phyloP scores from a whole-genome alignment of 1,140 invertebrate species.

The Hycleus cichorii region DNA sequence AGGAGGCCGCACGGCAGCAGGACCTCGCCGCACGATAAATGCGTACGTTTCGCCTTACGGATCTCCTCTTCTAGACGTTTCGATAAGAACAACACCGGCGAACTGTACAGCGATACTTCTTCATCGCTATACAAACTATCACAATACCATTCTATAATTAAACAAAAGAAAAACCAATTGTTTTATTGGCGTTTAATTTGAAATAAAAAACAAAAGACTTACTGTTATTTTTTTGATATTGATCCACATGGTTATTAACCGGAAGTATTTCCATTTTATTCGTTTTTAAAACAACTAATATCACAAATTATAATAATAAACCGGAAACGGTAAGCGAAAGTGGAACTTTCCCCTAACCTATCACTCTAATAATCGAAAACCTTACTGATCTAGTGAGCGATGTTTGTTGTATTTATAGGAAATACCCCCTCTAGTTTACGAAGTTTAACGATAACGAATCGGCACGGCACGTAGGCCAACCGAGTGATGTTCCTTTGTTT shows the following conservation, averaged over 20 bases:
- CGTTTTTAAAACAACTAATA: slow-evolving; percentile 20
- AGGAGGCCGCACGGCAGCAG: slow-evolving; percentile 70
- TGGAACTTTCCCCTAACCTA: not conserved
- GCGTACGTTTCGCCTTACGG: slow-evolving; percentile 66
- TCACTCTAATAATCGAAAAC: too few relatives aligned
- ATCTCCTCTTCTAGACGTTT: slow-evolving; percentile 67
- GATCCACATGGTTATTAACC: slow-evolving; percentile 18
- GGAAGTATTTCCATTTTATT: slow-evolving; percentile 31
- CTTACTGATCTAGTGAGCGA: too few relatives aligned
- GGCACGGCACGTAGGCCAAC: slow-evolving; percentile 1
- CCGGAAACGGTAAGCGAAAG: not conserved
- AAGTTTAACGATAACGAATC: not conserved
- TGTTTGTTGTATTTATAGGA: not conserved
- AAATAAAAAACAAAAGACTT: slow-evolving; percentile 8
- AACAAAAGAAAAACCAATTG: not conserved
- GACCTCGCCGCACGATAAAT: slow-evolving; percentile 71
- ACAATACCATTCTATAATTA: slow-evolving; percentile 32
- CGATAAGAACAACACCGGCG: slow-evolving; percentile 49
- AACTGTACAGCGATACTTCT: slow-evolving; percentile 25
- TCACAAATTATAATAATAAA: slow-evolving; percentile 22
- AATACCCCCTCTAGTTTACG: not conserved
- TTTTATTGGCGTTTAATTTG: not conserved
- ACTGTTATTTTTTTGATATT: slow-evolving; percentile 26
- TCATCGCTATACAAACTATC: slow-evolving; percentile 27
- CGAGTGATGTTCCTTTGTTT: slow-evolving; percentile 13